Base-by-base conservation (phyloP, 2,888 invertebrate genomes). In the Osmoderma eremita region DNA sequence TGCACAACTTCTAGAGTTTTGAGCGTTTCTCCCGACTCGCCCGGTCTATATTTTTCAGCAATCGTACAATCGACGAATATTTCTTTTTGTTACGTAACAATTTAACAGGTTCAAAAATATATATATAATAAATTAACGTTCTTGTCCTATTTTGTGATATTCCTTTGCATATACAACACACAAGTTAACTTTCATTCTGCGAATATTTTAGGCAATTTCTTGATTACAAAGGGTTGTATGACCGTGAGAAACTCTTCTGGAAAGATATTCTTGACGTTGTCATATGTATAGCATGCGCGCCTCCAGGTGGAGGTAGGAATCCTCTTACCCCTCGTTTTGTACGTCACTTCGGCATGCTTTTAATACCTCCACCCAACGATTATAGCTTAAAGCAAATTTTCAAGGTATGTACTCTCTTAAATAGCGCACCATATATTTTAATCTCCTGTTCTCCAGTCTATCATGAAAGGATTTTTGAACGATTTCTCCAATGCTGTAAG, bases 251-350 rank as follows among this genome's bases (percentile, higher is more conserved):
- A 78, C 81, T 95, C 50, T 94, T 90, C 79, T 96, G 95, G 95
- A 95, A 94, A 79, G 88, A 90, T 6, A 90, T 96, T n/a, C 83
- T 89, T 69, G 93, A 95, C 80, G 91, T 95, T 41, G 90, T 93
- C 0, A 81, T 97, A 61, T 87, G 91, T 0, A 90, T 90, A 48
- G 95, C 95, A n/a, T n/a, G n/a, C 80, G 93, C 92, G 0, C 96
- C 96, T 0, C 95, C 96, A 0, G 95, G 96, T 0, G 96, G 96
- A 8, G 96, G 96, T 0, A 85, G 94, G 51, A 94, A 95, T 78
- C 91, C 92, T 8, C 84, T 97, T 12, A 93, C 94, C 0, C 90
- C 91, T 0, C 85, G 95, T 73, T 95, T 94, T 80, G 88, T 94
- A 1, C 85, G 97, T 3, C 96, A 97, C 83, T 96, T 97, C 81